phyloP scores from a whole-genome alignment of 1,140 invertebrate species.

The Drosophila littoralis region DNA sequence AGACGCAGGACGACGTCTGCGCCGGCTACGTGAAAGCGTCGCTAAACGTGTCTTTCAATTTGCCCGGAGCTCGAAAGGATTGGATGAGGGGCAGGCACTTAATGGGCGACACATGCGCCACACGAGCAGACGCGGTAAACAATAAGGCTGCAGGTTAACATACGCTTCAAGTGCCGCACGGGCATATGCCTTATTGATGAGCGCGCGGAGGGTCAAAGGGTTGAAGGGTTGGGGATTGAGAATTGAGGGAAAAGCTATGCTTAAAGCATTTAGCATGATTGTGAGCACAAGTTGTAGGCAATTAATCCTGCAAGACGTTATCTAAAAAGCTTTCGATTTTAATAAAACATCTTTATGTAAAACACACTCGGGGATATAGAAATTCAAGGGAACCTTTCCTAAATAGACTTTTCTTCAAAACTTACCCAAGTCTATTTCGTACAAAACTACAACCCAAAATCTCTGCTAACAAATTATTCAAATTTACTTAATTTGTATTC shows the following conservation, averaged over 20 bases:
- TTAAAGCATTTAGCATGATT: neutral
- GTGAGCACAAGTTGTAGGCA: too few species aligned
- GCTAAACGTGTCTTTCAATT: slow-evolving; percentile 74
- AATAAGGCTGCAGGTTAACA: slow-evolving; percentile 40
- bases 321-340: too few species aligned
- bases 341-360: too few species aligned
- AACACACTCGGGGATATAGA: too few species aligned
- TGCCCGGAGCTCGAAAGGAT: slow-evolving; percentile 36
- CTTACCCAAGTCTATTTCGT: too few species aligned
- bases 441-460: too few species aligned
- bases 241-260: neutral
- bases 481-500: too few species aligned
- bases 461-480: too few species aligned
- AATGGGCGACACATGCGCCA: slow-evolving; percentile 42
- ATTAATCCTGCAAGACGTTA: too few species aligned
- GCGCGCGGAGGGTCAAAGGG: neutral
- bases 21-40: slow-evolving; percentile 59
- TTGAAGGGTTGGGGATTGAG: neutral
- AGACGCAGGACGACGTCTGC: slow-evolving; percentile 17
- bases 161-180: slow-evolving; percentile 27
- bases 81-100: slow-evolving; percentile 44
- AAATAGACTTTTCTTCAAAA: too few species aligned
- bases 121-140: slow-evolving; percentile 7
- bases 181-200: slow-evolving; percentile 72
- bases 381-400: too few species aligned